A percentile compares a stretch with the other conserved stretches of the same genome.
These are phyloP conservation scores for Pseudochromis fuscus DNA, from an alignment of 2,797 vertebrate genomes.

Conservation along the genomic window DNA sequence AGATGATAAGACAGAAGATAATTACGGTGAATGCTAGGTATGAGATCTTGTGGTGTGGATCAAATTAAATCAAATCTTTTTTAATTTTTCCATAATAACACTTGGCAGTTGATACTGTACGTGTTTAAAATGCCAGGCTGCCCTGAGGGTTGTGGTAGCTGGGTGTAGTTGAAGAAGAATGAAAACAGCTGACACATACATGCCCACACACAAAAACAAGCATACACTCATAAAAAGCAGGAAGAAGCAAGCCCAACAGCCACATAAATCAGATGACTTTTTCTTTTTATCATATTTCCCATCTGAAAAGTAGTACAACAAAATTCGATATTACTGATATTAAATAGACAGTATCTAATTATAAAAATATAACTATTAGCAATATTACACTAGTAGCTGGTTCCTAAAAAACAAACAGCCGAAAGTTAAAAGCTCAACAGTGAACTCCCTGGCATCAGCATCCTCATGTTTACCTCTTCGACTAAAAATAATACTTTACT, in stretches of 20 bases:
- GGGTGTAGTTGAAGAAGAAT: not conserved
- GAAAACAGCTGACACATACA: not conserved
- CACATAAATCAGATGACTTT: not conserved
- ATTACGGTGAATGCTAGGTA: not conserved
- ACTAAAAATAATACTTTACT: not conserved
- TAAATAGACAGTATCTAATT: too few relatives aligned
- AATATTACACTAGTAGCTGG: not conserved
- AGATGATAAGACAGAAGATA: not conserved
- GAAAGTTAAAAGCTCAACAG: not conserved
- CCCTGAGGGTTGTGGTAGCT: not conserved
- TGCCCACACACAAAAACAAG: not conserved
- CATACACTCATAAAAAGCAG: not conserved
- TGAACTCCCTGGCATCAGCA: not conserved
- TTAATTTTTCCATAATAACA: not conserved
- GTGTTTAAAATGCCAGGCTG: not conserved
- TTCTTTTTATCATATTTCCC: not conserved
- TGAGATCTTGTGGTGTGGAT: not conserved
- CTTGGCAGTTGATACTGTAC: too few relatives aligned
- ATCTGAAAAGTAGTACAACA: not conserved
- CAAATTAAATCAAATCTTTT: not conserved
- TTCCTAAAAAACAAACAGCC: not conserved
- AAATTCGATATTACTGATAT: too few relatives aligned
- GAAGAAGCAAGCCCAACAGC: not conserved
- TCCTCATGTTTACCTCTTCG: fast-evolving
- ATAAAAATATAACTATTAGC: not conserved